Conservation (phyloP, 92 coral and sea anemone species). For the Umimayanthus chanpuru region DNA sequence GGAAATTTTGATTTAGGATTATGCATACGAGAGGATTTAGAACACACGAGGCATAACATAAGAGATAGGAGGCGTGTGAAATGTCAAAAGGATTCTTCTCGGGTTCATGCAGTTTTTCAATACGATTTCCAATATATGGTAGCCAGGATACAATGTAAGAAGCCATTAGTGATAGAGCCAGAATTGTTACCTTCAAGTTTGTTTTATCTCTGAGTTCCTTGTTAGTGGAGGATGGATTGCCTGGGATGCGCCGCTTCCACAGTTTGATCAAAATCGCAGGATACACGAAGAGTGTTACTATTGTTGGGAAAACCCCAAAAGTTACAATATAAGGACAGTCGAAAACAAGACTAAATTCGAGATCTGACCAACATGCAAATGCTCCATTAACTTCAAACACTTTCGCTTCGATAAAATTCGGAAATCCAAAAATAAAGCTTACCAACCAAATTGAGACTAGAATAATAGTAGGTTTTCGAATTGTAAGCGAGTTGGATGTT, state of each 20-base stretch:
- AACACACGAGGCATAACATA: background rate
- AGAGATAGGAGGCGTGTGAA: no score
- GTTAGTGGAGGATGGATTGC: slow-evolving; percentile 1
- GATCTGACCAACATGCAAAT: no score
- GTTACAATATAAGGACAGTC: background rate
- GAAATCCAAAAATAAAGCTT: background rate
- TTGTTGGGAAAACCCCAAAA: background rate
- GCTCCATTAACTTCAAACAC: no score
- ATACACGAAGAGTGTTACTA: background rate
- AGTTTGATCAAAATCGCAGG: slow-evolving; percentile 10
- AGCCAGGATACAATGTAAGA: background rate
- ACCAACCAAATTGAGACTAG: background rate
- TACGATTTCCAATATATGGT: background rate
- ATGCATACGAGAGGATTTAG: background rate
- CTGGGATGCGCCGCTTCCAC: background rate
- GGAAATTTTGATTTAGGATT: background rate
- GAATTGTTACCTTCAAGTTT: background rate
- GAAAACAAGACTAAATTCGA: background rate
- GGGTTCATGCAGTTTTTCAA: background rate
- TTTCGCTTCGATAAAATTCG: background rate
- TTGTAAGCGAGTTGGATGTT: background rate
- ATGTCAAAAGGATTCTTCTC: no score
- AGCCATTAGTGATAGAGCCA: background rate
- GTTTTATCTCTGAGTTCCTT: slow-evolving; percentile 1
- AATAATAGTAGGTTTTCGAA: background rate